phyloP scores from a whole-genome alignment of 2,113 vertebrate genomes.

The Axis porcinus region DNA sequence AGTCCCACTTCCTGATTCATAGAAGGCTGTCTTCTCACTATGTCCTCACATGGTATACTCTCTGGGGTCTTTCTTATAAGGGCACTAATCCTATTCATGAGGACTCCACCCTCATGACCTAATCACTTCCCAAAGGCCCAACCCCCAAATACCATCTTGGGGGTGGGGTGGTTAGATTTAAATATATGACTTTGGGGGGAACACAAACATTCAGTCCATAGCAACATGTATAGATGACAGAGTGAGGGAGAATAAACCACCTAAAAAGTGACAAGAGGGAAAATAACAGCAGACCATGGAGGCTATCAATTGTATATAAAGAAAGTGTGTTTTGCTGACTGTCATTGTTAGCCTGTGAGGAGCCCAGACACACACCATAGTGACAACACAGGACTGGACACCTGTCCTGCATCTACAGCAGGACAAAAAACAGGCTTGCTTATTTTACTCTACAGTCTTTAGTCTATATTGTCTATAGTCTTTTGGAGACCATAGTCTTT shows the following conservation, averaged over 20 bases:
- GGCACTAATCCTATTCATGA: not conserved
- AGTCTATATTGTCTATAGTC: not conserved
- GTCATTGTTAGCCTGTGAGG: rapidly evolving
- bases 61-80: not conserved
- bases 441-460: not conserved
- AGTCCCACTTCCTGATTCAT: not conserved
- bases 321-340: not conserved
- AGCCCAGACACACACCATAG: no score
- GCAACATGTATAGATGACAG: not conserved
- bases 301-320: not conserved
- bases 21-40: not conserved
- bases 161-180: not conserved
- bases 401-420: rapidly evolving
- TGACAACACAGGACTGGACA: no score
- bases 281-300: not conserved
- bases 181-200: not conserved
- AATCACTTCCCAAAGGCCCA: not conserved
- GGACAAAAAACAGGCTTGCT: not conserved
- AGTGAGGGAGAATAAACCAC: not conserved
- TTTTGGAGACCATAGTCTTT: not conserved
- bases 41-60: not conserved
- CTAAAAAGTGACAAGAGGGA: not conserved
- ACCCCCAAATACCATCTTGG: no score
- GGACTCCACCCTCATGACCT: not conserved
- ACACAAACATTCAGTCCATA: not conserved